Evolutionary conservation across 2,113 vertebrate genomes (phyloP).

Genomic region (Cichladusa arquata): DNA sequence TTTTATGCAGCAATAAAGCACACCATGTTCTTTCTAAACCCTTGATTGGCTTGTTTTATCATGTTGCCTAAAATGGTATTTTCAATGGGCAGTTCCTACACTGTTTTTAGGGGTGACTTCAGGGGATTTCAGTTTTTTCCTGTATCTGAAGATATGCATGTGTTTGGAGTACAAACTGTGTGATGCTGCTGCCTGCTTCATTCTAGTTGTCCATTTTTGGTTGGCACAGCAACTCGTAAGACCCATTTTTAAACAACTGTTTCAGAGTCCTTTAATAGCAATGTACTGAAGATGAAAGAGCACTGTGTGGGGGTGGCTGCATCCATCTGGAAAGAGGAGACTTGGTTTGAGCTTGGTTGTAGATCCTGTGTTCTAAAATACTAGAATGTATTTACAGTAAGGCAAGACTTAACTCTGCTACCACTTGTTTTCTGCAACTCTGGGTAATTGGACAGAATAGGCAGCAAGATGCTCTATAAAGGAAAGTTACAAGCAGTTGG

Average conservation of each 20-base stretch:
- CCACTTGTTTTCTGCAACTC: background rate
- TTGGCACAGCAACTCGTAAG: constrained; percentile 15
- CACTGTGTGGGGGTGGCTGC: background rate
- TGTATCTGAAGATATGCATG: background rate
- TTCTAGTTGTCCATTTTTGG: constrained; percentile 21
- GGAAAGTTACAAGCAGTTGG: background rate
- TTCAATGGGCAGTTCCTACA: background rate
- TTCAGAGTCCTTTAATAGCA: constrained; percentile 35
- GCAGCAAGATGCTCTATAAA: background rate
- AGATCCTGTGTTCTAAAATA: background rate
- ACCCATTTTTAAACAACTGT: constrained; percentile 24
- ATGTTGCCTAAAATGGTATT: background rate
- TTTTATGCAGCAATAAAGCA: background rate
- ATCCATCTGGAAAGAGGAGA: background rate
- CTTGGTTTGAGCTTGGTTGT: background rate
- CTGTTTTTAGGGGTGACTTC: background rate
- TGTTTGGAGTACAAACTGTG: background rate
- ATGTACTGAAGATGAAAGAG: background rate
- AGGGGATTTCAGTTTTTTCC: background rate
- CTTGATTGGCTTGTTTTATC: background rate
- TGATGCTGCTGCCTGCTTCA: background rate
- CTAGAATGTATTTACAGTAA: background rate
- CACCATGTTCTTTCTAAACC: background rate
- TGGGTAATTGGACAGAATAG: background rate
- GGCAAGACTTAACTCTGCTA: background rate